Evolutionary conservation across 2,113 vertebrate species (phyloP), one percentile per base, ranked within the genome.

Genomic region (Tetrao urogallus): DNA sequence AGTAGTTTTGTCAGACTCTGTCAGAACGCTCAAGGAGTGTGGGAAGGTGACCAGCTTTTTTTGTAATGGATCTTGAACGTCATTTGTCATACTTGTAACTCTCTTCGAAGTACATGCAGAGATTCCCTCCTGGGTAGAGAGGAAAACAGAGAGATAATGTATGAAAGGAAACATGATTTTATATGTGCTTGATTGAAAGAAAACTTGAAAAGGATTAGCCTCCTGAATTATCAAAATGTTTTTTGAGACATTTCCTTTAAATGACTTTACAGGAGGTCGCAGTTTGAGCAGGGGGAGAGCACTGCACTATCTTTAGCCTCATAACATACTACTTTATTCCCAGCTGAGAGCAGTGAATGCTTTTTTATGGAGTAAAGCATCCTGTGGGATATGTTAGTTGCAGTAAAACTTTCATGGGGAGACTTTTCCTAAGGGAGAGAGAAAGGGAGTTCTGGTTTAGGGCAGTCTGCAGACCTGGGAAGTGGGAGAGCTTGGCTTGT

Each of bases 181-280:
- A 72, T 71, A 86, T 32, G 47, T 64, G 71, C 14, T 72, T 81
- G 70, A 64, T 60, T 78, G 57, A 86, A 81, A 48, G 43, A 78
- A 82, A 82, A 5, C 36, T 40, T 70, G 50, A 90, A 84, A 65
- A 92, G 52, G 63, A 81, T 72, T 72, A 88, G 4, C 13, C 8
- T 88, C 24, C 47, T 90, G 77, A 90, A 86, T 93, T 90, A 95
- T 92, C 90, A 38, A 90, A 47, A 16, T 61, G 8, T 13, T 95
- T 90, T 88, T 90, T 78, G 45, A 93, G 69, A 84, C 10, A 75
- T 86, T 20, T 85, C 57, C 25, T 42, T 92, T 82, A 78, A 93
- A 48, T 40, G 43, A 67, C 65, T 94, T 81, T 78, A 75, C 0
- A 0, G 52, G 80, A 86, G 80, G 70, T 90, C 88, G 65, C 61